Evolutionary conservation across 1,140 invertebrate genomes (phyloP).

Genomic region (Drosophila kohkoa): DNA sequence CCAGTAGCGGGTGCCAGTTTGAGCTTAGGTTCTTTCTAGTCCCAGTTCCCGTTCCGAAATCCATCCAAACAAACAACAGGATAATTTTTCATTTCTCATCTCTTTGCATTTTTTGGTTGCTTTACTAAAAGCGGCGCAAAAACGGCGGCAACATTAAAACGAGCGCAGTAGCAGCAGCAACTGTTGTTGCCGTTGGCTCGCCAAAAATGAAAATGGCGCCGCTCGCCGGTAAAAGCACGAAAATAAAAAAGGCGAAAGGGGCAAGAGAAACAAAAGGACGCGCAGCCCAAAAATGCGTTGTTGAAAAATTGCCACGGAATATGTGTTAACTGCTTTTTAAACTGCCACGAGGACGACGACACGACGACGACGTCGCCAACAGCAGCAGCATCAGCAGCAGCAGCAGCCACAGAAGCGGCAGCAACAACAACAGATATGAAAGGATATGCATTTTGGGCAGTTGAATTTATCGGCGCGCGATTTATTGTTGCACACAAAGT

Average conservation of each 20-base stretch:
- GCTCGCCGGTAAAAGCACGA: constrained; percentile 31
- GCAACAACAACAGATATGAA: constrained; percentile 26
- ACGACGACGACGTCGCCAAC: constrained; percentile 52
- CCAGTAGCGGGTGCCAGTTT: constrained; percentile 1
- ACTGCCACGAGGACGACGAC: constrained; percentile 83
- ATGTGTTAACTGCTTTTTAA: constrained; percentile 85
- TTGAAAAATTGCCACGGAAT: constrained; percentile 84
- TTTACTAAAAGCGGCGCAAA: constrained; percentile 66
- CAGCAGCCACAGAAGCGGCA: constrained; percentile 32
- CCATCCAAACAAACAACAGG: constrained; percentile 66
- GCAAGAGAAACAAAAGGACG: constrained; percentile 53
- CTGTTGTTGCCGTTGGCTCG: constrained; percentile 30
- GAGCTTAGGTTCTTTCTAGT: not conserved
- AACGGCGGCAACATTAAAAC: constrained; percentile 66
- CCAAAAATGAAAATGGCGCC: constrained; percentile 59
- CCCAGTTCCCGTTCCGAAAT: not conserved
- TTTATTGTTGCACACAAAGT: constrained; percentile 64
- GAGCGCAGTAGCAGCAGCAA: constrained; percentile 35
- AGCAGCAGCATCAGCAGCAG: constrained; percentile 24
- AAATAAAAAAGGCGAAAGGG: constrained; percentile 8
- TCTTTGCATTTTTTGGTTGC: not conserved
- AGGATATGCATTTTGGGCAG: constrained; percentile 69
- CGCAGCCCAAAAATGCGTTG: constrained; percentile 74
- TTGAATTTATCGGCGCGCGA: constrained; percentile 69
- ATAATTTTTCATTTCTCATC: constrained; percentile 80